Conservation (phyloP, 2,888 invertebrate genomes). For the Cheilosia variabilis region DNA sequence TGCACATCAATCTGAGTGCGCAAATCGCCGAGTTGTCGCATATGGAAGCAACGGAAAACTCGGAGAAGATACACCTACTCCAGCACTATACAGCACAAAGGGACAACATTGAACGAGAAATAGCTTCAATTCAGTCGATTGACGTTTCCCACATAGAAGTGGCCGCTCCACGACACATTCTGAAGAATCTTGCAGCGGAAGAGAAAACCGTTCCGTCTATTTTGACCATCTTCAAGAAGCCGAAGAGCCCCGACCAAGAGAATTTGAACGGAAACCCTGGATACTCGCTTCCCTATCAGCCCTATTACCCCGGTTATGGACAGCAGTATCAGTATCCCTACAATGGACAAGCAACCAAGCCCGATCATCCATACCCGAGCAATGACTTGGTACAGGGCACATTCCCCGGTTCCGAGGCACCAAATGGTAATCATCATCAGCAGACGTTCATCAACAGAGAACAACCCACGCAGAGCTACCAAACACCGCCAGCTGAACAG, state of each 20-base stretch:
- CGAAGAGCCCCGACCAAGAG: neutral
- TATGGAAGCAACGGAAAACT: neutral
- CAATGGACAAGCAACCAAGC: neutral
- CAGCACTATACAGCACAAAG: slow-evolving; percentile 62
- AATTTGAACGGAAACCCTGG: neutral
- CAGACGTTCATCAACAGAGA: neutral
- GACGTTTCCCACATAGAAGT: neutral
- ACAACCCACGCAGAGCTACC: neutral
- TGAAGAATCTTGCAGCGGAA: neutral
- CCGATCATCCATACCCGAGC: neutral
- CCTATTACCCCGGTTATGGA: slow-evolving; percentile 25
- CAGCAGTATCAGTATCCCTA: slow-evolving; percentile 25
- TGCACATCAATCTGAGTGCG: slow-evolving; percentile 28
- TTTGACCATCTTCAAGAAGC: slow-evolving; percentile 36
- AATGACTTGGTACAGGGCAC: slow-evolving; percentile 7
- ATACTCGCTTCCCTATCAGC: slow-evolving; percentile 7
- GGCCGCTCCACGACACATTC: slow-evolving; percentile 7
- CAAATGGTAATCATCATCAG: neutral
- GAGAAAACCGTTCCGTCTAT: slow-evolving; percentile 28
- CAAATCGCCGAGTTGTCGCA: slow-evolving; percentile 38
- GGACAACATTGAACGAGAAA: slow-evolving; percentile 57
- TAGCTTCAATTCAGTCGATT: slow-evolving; percentile 46
- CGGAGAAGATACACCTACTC: slow-evolving; percentile 40
- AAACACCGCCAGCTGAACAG: slow-evolving; percentile 1
- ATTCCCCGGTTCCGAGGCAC: slow-evolving; percentile 21